Percentiles rank a stretch among this genome's conserved stretches.
phyloP scores from a whole-genome alignment of 1,140 invertebrate genomes.

The Conus ventricosus region DNA sequence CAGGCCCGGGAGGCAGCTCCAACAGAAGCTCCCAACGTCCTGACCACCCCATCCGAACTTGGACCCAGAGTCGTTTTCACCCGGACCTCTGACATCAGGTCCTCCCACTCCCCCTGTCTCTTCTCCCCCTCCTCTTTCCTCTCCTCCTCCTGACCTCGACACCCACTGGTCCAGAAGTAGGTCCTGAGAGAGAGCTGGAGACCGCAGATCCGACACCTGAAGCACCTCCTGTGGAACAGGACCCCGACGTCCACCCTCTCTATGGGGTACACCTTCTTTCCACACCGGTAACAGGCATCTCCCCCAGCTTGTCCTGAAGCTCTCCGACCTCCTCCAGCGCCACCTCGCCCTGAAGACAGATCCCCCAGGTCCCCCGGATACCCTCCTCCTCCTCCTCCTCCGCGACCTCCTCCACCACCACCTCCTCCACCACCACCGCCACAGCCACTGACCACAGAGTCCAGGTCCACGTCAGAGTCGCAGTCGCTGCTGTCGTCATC shows the following conservation, averaged over 20 bases:
- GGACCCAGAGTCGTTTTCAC: background rate
- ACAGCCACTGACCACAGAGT: constrained; percentile 32
- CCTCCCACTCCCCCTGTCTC: background rate
- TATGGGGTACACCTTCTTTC: constrained; percentile 70
- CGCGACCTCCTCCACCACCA: background rate
- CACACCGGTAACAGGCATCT: constrained; percentile 67
- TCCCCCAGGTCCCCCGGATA: background rate
- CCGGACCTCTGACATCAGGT: background rate
- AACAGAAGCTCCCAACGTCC: background rate
- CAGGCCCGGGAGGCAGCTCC: too few species aligned
- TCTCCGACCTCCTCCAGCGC: too few species aligned
- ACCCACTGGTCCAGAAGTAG: constrained; percentile 65
- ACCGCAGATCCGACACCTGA: constrained; percentile 66
- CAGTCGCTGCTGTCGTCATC: constrained; percentile 65
- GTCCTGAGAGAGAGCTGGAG: constrained; percentile 67
- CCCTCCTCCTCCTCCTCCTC: background rate
- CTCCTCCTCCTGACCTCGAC: background rate
- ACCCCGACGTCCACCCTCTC: constrained; percentile 71
- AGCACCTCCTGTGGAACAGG: constrained; percentile 70
- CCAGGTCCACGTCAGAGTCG: constrained; percentile 54
- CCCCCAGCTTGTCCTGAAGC: background rate
- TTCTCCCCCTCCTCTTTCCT: background rate
- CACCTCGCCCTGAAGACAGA: too few species aligned
- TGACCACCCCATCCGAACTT: background rate
- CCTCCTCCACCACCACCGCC: constrained; percentile 13